Conservation (phyloP, 2,113 vertebrate species). For the Tursiops truncatus region DNA sequence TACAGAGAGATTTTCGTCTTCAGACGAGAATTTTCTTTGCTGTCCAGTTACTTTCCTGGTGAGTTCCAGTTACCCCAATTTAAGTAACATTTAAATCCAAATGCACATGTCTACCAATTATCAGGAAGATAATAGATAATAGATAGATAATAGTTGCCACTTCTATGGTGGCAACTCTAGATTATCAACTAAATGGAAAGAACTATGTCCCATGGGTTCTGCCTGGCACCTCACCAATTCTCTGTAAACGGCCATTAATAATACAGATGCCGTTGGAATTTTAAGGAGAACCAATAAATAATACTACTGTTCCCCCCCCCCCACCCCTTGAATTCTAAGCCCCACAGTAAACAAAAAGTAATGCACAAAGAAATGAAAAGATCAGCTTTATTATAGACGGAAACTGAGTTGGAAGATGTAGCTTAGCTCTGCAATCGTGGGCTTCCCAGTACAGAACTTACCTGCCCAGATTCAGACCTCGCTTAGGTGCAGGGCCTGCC, state of each 20-base stretch:
- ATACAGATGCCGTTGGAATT: neutral
- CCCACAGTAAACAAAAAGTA: neutral
- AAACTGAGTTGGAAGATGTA: neutral
- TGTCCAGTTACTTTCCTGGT: neutral
- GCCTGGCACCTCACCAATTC: neutral
- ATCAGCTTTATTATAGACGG: neutral
- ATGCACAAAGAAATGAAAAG: neutral
- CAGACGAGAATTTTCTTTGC: neutral
- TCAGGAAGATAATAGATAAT: neutral
- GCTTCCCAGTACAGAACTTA: neutral
- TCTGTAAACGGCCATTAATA: neutral
- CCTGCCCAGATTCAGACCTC: neutral
- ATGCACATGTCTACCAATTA: neutral
- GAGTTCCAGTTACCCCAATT: neutral
- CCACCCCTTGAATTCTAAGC: neutral
- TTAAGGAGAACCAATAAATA: neutral
- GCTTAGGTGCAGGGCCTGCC: too few relatives aligned
- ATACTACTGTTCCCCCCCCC: neutral
- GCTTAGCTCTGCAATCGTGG: neutral
- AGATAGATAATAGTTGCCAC: too few relatives aligned
- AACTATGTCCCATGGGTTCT: neutral
- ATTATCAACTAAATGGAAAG: neutral
- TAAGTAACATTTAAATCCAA: neutral
- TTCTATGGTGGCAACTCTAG: neutral
- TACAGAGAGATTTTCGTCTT: neutral